Evolutionary conservation across 1,140 invertebrate genomes (phyloP).

Genomic region (Ips typographus): DNA sequence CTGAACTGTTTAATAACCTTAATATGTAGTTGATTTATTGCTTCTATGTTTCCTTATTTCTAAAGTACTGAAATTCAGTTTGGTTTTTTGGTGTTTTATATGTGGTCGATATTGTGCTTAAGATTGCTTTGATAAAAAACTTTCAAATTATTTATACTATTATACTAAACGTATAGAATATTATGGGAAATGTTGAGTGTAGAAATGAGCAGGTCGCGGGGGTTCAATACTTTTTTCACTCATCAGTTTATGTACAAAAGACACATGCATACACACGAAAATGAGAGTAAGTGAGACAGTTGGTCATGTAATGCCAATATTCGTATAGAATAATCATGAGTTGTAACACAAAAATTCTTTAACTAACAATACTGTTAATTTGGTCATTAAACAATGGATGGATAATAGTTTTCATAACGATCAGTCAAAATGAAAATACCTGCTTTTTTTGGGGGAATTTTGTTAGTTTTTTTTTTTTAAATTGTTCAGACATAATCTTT

Average conservation of each 20-base stretch:
- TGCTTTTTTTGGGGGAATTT: not conserved
- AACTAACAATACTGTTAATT: too few relatives aligned
- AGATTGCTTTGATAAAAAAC: not conserved
- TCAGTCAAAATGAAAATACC: not conserved
- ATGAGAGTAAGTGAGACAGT: not conserved
- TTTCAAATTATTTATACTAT: not conserved
- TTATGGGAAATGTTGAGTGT: not conserved
- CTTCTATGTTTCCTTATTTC: slow-evolving; percentile 10
- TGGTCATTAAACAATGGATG: too few relatives aligned
- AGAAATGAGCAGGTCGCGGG: too few relatives aligned
- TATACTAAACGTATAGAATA: slow-evolving; percentile 7
- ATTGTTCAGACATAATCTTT: not conserved
- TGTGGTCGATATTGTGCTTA: slow-evolving; percentile 15
- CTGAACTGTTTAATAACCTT: not conserved
- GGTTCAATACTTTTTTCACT: not conserved
- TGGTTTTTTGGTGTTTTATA: not conserved
- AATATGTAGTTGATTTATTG: slow-evolving; percentile 10
- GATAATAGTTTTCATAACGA: not conserved
- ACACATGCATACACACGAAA: not conserved
- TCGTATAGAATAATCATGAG: too few relatives aligned
- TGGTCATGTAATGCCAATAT: not conserved
- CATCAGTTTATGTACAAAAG: slow-evolving; percentile 12
- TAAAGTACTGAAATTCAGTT: not conserved
- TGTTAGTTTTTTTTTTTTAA: not conserved
- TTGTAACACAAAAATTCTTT: too few relatives aligned